Percentiles rank a stretch among this genome's conserved stretches.
Evolutionary conservation across 2,888 invertebrate genomes (phyloP).

Genomic region (Cosmorhoe ocellata): DNA sequence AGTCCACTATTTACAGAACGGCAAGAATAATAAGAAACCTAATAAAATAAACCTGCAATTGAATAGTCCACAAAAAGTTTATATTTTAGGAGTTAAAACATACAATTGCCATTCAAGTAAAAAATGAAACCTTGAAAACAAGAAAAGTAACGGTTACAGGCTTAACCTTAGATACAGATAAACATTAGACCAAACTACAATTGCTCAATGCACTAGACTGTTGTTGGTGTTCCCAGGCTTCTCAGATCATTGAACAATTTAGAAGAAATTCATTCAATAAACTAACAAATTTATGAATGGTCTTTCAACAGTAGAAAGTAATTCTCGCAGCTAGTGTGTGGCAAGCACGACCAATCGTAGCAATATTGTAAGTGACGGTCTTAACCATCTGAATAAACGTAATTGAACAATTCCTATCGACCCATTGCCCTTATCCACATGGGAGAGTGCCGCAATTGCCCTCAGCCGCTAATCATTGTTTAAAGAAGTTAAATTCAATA

Average conservation of each 20-base stretch:
- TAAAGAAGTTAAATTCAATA: constrained; percentile 51
- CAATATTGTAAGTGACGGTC: constrained; percentile 75
- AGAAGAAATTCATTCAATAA: constrained; percentile 27
- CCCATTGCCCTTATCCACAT: constrained; percentile 73
- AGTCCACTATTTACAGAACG: too few species aligned
- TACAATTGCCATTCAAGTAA: neutral
- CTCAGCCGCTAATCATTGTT: constrained; percentile 63
- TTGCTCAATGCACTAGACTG: constrained; percentile 17
- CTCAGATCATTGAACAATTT: constrained; percentile 26
- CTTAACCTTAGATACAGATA: constrained; percentile 1
- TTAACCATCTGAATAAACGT: constrained; percentile 77
- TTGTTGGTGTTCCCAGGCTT: constrained; percentile 25
- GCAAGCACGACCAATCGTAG: constrained; percentile 62
- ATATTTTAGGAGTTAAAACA: neutral
- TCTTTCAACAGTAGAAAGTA: constrained; percentile 34
- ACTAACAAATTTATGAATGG: constrained; percentile 33
- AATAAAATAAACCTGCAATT: neutral
- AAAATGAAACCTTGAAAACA: constrained; percentile 14
- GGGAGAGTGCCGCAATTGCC: constrained; percentile 56
- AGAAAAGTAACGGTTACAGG: constrained; percentile 10
- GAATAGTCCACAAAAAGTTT: neutral
- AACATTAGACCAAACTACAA: constrained; percentile 10
- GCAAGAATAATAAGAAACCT: neutral
- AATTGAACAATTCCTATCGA: constrained; percentile 78
- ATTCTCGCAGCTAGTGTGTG: constrained; percentile 46